A percentile compares a stretch with the other conserved stretches of the same genome.
phyloP scores from a whole-genome alignment of 2,888 invertebrate species.

The Hedychridium roseum region DNA sequence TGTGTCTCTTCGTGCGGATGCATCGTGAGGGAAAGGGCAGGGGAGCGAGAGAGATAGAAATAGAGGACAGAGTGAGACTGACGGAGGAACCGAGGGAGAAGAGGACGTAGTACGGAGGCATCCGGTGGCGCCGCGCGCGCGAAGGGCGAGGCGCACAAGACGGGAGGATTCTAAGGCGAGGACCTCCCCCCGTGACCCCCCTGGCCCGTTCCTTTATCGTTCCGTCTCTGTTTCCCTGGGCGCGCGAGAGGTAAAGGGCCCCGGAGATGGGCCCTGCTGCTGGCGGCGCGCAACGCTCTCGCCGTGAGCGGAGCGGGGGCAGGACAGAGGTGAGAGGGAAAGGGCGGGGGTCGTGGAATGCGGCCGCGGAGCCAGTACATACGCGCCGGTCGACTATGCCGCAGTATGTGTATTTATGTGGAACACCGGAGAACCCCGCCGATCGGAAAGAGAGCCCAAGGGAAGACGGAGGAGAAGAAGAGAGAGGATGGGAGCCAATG shows the following conservation, averaged over 20 bases:
- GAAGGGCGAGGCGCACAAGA: background rate
- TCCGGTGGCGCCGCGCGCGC: slow-evolving; percentile 39
- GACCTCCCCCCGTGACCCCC: too few species aligned
- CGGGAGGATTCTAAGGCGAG: too few species aligned
- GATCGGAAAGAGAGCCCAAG: slow-evolving; percentile 24
- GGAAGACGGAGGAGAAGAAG: slow-evolving; percentile 7
- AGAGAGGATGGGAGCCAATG: slow-evolving; percentile 52
- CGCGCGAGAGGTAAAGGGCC: slow-evolving; percentile 40
- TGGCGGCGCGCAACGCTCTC: slow-evolving; percentile 27
- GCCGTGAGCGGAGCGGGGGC: slow-evolving; percentile 12
- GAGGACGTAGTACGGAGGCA: slow-evolving; percentile 26
- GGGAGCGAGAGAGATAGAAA: slow-evolving; percentile 3
- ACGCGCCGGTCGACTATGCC: slow-evolving; percentile 48
- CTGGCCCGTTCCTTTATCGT: too few species aligned
- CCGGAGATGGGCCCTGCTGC: slow-evolving; percentile 43
- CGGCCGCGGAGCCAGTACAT: slow-evolving; percentile 58
- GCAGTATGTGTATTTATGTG: slow-evolving; percentile 61
- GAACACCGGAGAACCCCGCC: slow-evolving; percentile 51
- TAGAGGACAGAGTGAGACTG: slow-evolving; percentile 5
- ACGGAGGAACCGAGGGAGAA: slow-evolving; percentile 14
- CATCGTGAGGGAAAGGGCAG: slow-evolving; percentile 3
- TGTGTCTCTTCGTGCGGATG: slow-evolving; percentile 11
- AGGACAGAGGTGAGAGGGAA: slow-evolving; percentile 35
- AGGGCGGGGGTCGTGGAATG: slow-evolving; percentile 57
- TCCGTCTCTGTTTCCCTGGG: slow-evolving; percentile 2